Percentiles rank a stretch among this genome's conserved stretches.
Evolutionary conservation across 1,140 invertebrate genomes (phyloP).

Genomic region (Drosophila mojavensis): DNA sequence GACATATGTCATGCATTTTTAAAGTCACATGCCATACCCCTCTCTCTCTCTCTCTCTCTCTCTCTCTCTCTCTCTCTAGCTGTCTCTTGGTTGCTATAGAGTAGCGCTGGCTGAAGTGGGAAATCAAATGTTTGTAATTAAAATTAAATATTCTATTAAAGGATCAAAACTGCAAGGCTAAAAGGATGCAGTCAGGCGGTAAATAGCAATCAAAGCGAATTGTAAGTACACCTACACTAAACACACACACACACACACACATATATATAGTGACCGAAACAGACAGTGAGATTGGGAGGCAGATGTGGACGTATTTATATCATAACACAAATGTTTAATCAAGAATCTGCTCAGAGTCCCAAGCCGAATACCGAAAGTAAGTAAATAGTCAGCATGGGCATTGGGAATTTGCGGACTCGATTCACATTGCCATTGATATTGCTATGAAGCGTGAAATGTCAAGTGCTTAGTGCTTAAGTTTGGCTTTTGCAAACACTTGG

Average conservation of each 20-base stretch:
- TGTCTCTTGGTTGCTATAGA: not conserved
- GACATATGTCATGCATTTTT: slow-evolving; percentile 69
- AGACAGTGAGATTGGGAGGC: not conserved
- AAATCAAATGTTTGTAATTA: slow-evolving; percentile 83
- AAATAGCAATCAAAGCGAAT: slow-evolving; percentile 76
- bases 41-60: not conserved
- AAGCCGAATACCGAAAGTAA: slow-evolving; percentile 58
- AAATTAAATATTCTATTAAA: slow-evolving; percentile 83
- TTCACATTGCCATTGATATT: slow-evolving; percentile 42
- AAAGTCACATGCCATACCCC: slow-evolving; percentile 31
- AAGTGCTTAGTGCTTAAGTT: slow-evolving; percentile 73
- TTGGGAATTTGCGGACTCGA: slow-evolving; percentile 40
- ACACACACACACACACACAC: not conserved
- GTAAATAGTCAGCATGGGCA: slow-evolving; percentile 33
- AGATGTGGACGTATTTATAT: slow-evolving; percentile 48
- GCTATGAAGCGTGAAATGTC: slow-evolving; percentile 74
- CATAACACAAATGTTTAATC: slow-evolving; percentile 81
- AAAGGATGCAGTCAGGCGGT: slow-evolving; percentile 72
- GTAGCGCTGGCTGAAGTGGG: slow-evolving; percentile 63
- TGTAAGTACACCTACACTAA: slow-evolving; percentile 42
- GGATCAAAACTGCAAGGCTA: slow-evolving; percentile 79
- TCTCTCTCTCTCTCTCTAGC: too few relatives aligned
- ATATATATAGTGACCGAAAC: not conserved
- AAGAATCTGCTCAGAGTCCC: slow-evolving; percentile 42
- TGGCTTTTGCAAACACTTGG: slow-evolving; percentile 58